Percentiles rank a stretch among this genome's conserved stretches.
Conservation (phyloP, 2,888 invertebrate genomes). For the Mythimna ferrago region DNA sequence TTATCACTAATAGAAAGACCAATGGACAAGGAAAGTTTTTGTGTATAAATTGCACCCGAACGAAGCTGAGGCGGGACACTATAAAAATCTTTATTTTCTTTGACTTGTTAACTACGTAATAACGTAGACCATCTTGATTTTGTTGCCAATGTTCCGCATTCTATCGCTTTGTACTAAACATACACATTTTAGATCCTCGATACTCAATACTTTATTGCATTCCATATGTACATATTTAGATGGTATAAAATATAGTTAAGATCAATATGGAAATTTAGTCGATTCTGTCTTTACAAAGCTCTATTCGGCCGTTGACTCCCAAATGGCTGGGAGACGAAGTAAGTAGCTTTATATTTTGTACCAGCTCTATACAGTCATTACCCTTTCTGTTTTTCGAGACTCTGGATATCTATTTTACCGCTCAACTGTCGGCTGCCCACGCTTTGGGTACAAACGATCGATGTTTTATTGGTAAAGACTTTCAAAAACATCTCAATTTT, state of each 20-base stretch:
- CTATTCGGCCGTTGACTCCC: slow-evolving; percentile 50
- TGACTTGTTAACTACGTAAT: slow-evolving; percentile 31
- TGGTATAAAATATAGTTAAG: too few species aligned
- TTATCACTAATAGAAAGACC: too few species aligned
- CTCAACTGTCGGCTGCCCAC: slow-evolving; percentile 43
- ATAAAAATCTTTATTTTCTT: slow-evolving; percentile 37
- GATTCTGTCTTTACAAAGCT: slow-evolving; percentile 30
- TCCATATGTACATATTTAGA: too few species aligned
- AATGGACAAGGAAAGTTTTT: too few species aligned
- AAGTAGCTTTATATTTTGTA: slow-evolving; percentile 29
- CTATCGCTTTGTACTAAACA: slow-evolving; percentile 18
- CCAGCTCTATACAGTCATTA: slow-evolving; percentile 42
- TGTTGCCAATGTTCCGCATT: slow-evolving; percentile 48
- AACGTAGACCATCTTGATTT: slow-evolving; percentile 26
- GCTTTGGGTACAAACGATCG: slow-evolving; percentile 29
- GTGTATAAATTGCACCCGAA: too few species aligned
- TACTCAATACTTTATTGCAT: neutral
- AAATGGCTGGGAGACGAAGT: slow-evolving; percentile 28
- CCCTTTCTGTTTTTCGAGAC: slow-evolving; percentile 41
- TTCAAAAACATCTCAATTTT: slow-evolving; percentile 9
- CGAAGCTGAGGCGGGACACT: too few species aligned
- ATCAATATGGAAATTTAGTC: neutral
- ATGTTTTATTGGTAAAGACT: slow-evolving; percentile 14
- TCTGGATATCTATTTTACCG: slow-evolving; percentile 34
- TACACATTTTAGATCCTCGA: slow-evolving; percentile 25